Conservation (phyloP, 1,140 invertebrate genomes). For the Drosophila athabasca region DNA sequence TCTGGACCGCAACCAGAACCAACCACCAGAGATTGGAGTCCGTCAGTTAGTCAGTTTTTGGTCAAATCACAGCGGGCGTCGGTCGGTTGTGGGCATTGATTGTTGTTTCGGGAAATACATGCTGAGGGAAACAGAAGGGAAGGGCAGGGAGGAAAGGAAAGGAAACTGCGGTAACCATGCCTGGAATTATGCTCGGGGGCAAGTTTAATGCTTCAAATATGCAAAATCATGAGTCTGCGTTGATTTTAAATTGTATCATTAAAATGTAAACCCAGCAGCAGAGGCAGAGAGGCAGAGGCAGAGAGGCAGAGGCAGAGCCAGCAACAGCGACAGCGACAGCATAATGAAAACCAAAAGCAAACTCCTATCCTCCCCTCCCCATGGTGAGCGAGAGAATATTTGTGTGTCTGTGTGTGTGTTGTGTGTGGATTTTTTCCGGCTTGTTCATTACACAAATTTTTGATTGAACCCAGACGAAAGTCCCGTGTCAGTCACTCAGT, state of each 20-base stretch:
- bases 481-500: neutral
- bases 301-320: neutral
- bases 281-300: constrained; percentile 1
- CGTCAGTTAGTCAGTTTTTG: constrained; percentile 70
- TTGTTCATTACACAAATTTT: constrained; percentile 78
- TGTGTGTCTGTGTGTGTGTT: constrained; percentile 24
- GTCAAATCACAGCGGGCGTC: constrained; percentile 78
- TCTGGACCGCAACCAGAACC: constrained; percentile 12
- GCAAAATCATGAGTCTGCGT: constrained; percentile 82
- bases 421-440: constrained; percentile 66
- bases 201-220: constrained; percentile 77
- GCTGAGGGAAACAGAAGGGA: constrained; percentile 39
- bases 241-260: constrained; percentile 83
- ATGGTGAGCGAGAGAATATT: constrained; percentile 40
- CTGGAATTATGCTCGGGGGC: constrained; percentile 72
- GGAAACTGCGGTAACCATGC: constrained; percentile 46
- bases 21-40: constrained; percentile 27
- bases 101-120: constrained; percentile 43
- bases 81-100: constrained; percentile 64
- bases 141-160: too few relatives aligned
- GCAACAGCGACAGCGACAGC: constrained; percentile 10
- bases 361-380: constrained; percentile 21
- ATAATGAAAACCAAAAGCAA: constrained; percentile 70
- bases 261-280: constrained; percentile 62
- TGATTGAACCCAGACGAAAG: constrained; percentile 64